Conservation (phyloP, 2,113 vertebrate genomes). For the Ammodytes marinus region DNA sequence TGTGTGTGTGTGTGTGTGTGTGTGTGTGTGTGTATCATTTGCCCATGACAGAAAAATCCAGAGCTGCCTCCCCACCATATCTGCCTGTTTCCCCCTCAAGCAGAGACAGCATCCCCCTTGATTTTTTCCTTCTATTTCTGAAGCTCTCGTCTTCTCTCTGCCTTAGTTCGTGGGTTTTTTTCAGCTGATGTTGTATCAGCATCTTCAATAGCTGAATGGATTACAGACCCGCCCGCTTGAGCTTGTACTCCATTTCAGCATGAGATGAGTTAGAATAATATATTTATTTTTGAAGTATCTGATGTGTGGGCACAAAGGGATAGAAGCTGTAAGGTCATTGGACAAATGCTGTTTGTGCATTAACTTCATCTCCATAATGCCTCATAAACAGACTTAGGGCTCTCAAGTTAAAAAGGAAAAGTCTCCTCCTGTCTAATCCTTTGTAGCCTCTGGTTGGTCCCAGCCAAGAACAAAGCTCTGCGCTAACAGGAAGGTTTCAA, state of each 20-base stretch:
- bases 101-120: constrained; percentile 32
- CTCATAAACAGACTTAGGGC: constrained; percentile 35
- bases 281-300: constrained; percentile 11
- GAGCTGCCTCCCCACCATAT: constrained; percentile 45
- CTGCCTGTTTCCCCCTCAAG: constrained; percentile 49
- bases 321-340: constrained; percentile 24
- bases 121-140: constrained; percentile 39
- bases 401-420: constrained; percentile 58
- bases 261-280: constrained; percentile 35
- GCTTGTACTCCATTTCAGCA: constrained; percentile 24
- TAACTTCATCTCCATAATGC: constrained; percentile 45
- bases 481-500: constrained; percentile 64
- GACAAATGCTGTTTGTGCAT: constrained; percentile 37
- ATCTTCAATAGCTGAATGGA: constrained; percentile 56
- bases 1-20: constrained; percentile 3
- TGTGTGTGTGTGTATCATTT: constrained; percentile 14
- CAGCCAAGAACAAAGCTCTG: constrained; percentile 42
- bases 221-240: constrained; percentile 40
- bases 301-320: constrained; percentile 47
- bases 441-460: constrained; percentile 28
- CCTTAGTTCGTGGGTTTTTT: constrained; percentile 62
- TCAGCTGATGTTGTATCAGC: constrained; percentile 58
- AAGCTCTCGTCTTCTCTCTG: constrained; percentile 45
- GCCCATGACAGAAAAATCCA: constrained; percentile 15
- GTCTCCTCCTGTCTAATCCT: constrained; percentile 29